These are phyloP conservation scores for Watsonalla cultraria DNA, from an alignment of 2,888 invertebrate species.

Conservation along the genomic window DNA sequence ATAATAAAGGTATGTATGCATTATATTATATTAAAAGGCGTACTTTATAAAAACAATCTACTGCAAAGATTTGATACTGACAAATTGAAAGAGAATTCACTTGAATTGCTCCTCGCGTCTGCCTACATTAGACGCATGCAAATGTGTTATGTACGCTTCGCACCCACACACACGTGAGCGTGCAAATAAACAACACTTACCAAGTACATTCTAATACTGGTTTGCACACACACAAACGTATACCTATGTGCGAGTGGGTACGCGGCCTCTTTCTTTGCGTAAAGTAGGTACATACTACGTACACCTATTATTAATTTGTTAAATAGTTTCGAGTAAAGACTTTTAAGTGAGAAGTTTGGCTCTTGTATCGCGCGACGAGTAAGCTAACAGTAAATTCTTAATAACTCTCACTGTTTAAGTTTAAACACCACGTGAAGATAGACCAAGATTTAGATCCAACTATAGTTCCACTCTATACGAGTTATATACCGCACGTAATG, in stretches of 20 bases:
- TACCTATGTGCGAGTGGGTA: slow-evolving; percentile 29
- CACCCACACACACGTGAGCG: slow-evolving; percentile 21
- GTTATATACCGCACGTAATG: too few relatives aligned
- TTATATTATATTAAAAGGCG: not conserved
- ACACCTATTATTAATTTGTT: slow-evolving; percentile 19
- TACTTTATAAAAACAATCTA: slow-evolving; percentile 1
- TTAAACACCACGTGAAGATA: not conserved
- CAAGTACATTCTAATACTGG: slow-evolving; percentile 33
- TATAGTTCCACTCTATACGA: too few relatives aligned
- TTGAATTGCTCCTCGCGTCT: slow-evolving; percentile 38
- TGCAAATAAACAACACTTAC: slow-evolving; percentile 15
- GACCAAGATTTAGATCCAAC: too few relatives aligned
- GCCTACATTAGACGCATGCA: slow-evolving; percentile 50
- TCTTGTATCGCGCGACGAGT: slow-evolving; percentile 7
- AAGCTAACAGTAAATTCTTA: slow-evolving; percentile 5
- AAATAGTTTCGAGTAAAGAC: slow-evolving; percentile 19
- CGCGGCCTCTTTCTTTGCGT: slow-evolving; percentile 48
- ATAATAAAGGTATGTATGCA: too few relatives aligned
- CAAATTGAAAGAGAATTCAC: slow-evolving; percentile 62
- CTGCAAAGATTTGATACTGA: slow-evolving; percentile 29
- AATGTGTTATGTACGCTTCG: slow-evolving; percentile 42
- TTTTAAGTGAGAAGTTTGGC: slow-evolving; percentile 7
- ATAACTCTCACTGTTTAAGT: not conserved
- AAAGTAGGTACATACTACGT: slow-evolving; percentile 12
- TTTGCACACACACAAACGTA: slow-evolving; percentile 25